phyloP scores from a whole-genome alignment of 1,140 invertebrate species.

The Leptestheria dahalacensis region DNA sequence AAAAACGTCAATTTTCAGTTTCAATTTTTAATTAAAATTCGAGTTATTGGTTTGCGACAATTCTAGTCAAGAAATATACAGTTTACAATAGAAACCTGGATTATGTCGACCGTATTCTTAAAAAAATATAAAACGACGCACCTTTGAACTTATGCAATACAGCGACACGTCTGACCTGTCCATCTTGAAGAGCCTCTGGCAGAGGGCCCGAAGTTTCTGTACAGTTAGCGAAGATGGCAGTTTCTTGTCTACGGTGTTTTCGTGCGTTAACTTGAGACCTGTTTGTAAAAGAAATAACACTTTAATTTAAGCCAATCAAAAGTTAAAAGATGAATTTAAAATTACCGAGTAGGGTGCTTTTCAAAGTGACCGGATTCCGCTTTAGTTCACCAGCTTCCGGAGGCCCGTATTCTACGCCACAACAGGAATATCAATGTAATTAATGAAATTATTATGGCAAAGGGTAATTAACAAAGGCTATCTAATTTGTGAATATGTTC shows the following conservation, averaged over 20 bases:
- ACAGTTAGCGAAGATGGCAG: conserved; percentile 61
- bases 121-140: conserved; percentile 24
- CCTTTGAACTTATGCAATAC: conserved; percentile 37
- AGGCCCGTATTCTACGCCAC: conserved; percentile 61
- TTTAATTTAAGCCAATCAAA: conserved; percentile 2
- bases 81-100: too few relatives aligned
- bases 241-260: conserved; percentile 40
- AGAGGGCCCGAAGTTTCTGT: conserved; percentile 58
- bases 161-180: conserved; percentile 34
- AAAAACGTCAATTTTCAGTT: conserved; percentile 6
- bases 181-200: conserved; percentile 48
- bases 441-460: too few relatives aligned
- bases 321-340: conserved; percentile 14
- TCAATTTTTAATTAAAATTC: conserved; percentile 11
- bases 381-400: conserved; percentile 53
- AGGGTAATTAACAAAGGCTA: too few relatives aligned
- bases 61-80: too few relatives aligned
- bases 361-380: conserved; percentile 43
- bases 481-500: neutral
- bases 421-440: conserved; percentile 21
- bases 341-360: conserved; percentile 43
- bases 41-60: too few relatives aligned
- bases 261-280: conserved; percentile 31
- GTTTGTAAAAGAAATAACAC: conserved; percentile 5
- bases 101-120: too few relatives aligned